These are phyloP conservation scores for Picus viridis DNA, from an alignment of 2,797 vertebrate genomes.

Conservation along the genomic window DNA sequence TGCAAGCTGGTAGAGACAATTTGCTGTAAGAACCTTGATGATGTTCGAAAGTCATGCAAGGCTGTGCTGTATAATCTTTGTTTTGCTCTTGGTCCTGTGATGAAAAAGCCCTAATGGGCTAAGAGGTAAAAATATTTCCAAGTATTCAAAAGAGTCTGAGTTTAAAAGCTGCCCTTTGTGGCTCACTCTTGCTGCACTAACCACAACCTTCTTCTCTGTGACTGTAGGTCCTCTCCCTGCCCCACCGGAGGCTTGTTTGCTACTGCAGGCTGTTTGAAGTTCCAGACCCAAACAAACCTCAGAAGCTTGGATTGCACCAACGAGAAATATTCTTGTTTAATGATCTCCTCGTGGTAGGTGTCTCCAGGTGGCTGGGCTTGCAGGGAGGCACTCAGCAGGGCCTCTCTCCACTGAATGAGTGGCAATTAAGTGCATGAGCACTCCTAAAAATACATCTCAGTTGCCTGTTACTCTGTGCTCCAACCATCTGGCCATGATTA, in stretches of 20 bases:
- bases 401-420: not conserved
- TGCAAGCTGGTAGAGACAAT: not conserved
- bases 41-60: not conserved
- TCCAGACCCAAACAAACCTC: slow-evolving; percentile 96
- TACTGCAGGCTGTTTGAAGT: slow-evolving; percentile 98
- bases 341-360: slow-evolving; percentile 94
- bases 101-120: not conserved
- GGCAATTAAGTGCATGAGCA: not conserved
- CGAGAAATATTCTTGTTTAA: slow-evolving; percentile 98
- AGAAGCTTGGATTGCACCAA: slow-evolving; percentile 95
- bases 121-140: not conserved
- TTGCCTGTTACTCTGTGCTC: not conserved
- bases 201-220: not conserved
- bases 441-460: not conserved
- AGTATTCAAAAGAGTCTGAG: not conserved
- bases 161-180: not conserved
- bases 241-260: slow-evolving; percentile 94
- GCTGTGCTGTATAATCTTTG: not conserved
- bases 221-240: slow-evolving; percentile 90
- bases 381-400: not conserved
- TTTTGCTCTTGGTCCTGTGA: not conserved
- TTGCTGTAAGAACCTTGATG: not conserved
- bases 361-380: not conserved
- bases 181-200: not conserved
- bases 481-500: not conserved